Conservation (phyloP, 2,797 vertebrate genomes). For the Gobio occitaniae region DNA sequence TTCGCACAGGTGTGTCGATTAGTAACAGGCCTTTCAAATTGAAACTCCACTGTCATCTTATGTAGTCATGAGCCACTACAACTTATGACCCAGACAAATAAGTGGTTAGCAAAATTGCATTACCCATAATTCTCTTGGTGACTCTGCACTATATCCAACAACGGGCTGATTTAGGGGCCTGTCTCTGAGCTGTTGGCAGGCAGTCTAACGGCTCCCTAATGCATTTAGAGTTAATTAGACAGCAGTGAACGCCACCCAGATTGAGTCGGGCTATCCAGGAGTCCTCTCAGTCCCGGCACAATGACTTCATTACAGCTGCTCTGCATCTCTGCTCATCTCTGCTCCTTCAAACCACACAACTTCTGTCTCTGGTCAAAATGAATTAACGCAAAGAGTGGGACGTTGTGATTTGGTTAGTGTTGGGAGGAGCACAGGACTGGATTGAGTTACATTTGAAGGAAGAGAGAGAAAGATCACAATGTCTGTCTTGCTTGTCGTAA, state of each 20-base stretch:
- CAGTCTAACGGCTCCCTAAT: constrained; percentile 49
- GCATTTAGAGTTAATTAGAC: constrained; percentile 59
- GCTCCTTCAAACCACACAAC: constrained; percentile 58
- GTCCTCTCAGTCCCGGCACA: constrained; percentile 12
- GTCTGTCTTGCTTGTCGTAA: constrained; percentile 54
- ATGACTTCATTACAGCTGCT: constrained; percentile 62
- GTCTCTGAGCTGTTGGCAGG: constrained; percentile 50
- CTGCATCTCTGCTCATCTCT: constrained; percentile 48
- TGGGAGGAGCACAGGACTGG: constrained; percentile 44
- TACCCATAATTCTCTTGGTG: constrained; percentile 49
- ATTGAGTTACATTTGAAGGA: constrained; percentile 48
- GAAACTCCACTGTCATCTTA: constrained; percentile 1
- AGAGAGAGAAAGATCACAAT: constrained; percentile 12
- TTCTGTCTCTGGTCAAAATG: constrained; percentile 61
- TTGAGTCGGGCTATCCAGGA: constrained; percentile 33
- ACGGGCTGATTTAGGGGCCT: constrained; percentile 51
- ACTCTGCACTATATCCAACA: constrained; percentile 34
- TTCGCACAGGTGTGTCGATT: constrained; percentile 16
- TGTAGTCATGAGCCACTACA: constrained; percentile 8
- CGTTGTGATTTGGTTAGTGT: constrained; percentile 60
- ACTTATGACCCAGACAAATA: constrained; percentile 30
- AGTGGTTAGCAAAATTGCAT: constrained; percentile 49
- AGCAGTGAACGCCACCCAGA: constrained; percentile 45
- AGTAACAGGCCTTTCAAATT: constrained; percentile 16
- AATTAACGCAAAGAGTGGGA: constrained; percentile 56